Conservation (phyloP, 1,140 invertebrate genomes). For the Drepana arcuata region DNA sequence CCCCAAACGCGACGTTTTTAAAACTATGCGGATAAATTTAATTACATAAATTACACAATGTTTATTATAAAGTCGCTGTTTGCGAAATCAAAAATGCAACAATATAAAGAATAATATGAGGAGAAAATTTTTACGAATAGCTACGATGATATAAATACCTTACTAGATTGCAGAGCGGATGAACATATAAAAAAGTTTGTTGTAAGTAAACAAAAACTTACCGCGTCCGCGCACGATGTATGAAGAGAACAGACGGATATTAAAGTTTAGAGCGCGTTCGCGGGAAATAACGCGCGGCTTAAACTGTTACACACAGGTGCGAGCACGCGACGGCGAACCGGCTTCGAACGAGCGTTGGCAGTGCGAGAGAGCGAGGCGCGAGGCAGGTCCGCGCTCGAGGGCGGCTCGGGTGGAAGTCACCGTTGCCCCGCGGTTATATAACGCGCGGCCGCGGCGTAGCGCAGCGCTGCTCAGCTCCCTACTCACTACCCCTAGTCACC, state of each 20-base stretch:
- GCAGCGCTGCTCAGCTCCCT: constrained; percentile 46
- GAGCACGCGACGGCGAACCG: constrained; percentile 7
- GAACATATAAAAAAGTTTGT: no score
- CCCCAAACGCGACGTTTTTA: no score
- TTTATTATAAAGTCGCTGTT: no score
- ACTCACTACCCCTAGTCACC: no score
- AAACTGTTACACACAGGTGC: no score
- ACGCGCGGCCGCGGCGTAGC: constrained; percentile 48
- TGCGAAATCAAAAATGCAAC: no score
- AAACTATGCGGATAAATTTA: no score
- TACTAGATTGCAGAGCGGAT: no score
- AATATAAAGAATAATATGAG: no score
- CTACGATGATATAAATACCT: no score
- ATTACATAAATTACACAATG: no score
- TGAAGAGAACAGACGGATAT: constrained; percentile 16
- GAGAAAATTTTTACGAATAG: no score
- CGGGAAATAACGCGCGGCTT: constrained; percentile 5
- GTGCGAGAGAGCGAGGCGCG: constrained; percentile 3
- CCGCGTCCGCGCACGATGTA: constrained; percentile 29
- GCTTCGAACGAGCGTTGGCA: constrained; percentile 10
- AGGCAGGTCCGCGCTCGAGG: constrained; percentile 35
- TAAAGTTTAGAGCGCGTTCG: constrained; percentile 24
- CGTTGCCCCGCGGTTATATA: constrained; percentile 52
- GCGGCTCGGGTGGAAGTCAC: constrained; percentile 41
- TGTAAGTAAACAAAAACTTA: constrained; percentile 40